Evolutionary conservation across 2,797 vertebrate genomes (phyloP).

Genomic region (Mycteria americana): DNA sequence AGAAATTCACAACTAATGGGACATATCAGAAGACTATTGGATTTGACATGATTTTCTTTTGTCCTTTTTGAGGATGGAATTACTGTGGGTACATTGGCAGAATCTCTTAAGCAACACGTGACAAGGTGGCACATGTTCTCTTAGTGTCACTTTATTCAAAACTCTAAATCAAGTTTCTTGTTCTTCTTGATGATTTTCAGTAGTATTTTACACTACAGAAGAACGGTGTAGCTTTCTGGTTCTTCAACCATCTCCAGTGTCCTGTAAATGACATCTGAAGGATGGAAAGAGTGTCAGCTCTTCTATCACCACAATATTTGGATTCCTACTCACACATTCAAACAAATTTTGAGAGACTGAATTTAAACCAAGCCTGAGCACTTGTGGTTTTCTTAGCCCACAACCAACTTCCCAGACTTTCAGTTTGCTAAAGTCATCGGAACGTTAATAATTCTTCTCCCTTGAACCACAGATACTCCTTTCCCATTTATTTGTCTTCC

Average conservation of each 20-base stretch:
- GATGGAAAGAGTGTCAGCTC: neutral
- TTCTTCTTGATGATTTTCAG: neutral
- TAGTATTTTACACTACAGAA: neutral
- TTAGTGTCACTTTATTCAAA: neutral
- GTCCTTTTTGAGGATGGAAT: neutral
- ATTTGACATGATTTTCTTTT: neutral
- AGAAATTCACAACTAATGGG: neutral
- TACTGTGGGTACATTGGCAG: neutral
- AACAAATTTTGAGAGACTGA: slow-evolving; percentile 33
- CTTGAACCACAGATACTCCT: slow-evolving; percentile 32
- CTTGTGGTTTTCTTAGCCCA: slow-evolving; percentile 46
- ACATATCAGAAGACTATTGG: neutral
- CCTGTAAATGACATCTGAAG: neutral
- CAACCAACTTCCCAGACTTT: slow-evolving; percentile 38
- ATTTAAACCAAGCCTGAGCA: slow-evolving; percentile 28
- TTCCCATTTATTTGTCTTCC: neutral
- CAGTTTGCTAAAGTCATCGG: slow-evolving; percentile 34
- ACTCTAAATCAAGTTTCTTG: neutral
- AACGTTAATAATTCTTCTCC: slow-evolving; percentile 52
- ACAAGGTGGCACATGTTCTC: neutral
- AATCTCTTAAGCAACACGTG: neutral
- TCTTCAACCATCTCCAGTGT: neutral
- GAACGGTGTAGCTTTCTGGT: neutral
- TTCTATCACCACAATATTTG: slow-evolving; percentile 18
- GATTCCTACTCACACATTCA: slow-evolving; percentile 18